These are phyloP conservation scores for Noctua janthe DNA, from an alignment of 2,888 invertebrate genomes.

Conservation along the genomic window DNA sequence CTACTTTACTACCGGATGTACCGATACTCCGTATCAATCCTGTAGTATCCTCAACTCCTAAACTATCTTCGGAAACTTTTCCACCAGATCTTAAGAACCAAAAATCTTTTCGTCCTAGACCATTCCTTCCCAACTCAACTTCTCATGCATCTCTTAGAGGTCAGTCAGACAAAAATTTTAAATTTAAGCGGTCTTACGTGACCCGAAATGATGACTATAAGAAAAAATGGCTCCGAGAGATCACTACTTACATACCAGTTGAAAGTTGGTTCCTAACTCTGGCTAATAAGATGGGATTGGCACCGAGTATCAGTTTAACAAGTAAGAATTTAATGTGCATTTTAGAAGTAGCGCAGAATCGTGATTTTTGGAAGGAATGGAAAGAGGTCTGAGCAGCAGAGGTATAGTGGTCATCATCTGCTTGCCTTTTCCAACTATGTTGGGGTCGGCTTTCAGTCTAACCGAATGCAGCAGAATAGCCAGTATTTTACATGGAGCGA, in stretches of 20 bases:
- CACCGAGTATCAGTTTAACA: background rate
- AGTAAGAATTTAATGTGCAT: slow-evolving; percentile 13
- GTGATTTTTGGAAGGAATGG: background rate
- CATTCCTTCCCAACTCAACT: too few species aligned
- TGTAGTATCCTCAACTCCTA: background rate
- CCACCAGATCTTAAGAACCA: background rate
- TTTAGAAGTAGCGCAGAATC: background rate
- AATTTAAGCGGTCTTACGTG: too few species aligned
- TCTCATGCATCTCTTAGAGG: too few species aligned
- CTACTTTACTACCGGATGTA: background rate
- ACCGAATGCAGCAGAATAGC: too few species aligned
- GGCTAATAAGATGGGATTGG: background rate
- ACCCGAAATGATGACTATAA: background rate
- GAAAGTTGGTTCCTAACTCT: slow-evolving; percentile 12
- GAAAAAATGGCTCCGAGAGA: slow-evolving; percentile 14
- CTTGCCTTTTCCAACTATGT: too few species aligned
- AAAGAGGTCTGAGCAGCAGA: background rate
- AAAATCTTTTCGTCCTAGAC: background rate
- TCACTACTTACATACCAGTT: slow-evolving; percentile 5
- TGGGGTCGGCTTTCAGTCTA: too few species aligned
- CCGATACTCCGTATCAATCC: background rate
- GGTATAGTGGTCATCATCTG: too few species aligned
- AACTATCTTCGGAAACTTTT: background rate
- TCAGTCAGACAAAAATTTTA: background rate
- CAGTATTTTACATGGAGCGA: background rate